phyloP scores from a whole-genome alignment of 2,888 invertebrate species.

The Noctua janthe region DNA sequence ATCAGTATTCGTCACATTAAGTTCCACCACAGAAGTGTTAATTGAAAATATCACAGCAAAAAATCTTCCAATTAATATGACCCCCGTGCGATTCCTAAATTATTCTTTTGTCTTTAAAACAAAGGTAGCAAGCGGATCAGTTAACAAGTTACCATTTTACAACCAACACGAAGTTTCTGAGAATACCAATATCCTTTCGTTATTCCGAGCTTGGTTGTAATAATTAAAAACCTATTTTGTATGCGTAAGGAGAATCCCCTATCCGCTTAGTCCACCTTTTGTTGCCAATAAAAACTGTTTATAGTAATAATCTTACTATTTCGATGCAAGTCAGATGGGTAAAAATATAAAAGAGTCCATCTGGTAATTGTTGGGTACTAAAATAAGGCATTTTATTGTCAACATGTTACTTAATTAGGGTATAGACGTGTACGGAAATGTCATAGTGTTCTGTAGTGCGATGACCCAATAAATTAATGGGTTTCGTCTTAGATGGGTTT shows the following conservation, averaged over 20 bases:
- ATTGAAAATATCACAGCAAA: constrained; percentile 43
- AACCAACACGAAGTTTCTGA: constrained; percentile 73
- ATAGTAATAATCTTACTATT: constrained; percentile 80
- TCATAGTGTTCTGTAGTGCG: constrained; percentile 49
- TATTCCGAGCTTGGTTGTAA: constrained; percentile 77
- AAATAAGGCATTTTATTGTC: constrained; percentile 80
- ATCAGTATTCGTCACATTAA: constrained; percentile 11
- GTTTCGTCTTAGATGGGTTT: constrained; percentile 30
- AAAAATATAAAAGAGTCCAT: constrained; percentile 77
- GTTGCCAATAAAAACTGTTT: constrained; percentile 85
- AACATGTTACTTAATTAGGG: constrained; percentile 81
- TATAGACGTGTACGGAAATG: constrained; percentile 74
- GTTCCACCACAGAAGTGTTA: constrained; percentile 6
- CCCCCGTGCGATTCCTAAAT: constrained; percentile 61
- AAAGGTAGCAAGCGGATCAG: constrained; percentile 70
- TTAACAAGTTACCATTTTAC: constrained; percentile 72
- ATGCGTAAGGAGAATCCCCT: constrained; percentile 78
- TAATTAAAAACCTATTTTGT: constrained; percentile 87
- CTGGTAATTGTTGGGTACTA: constrained; percentile 78
- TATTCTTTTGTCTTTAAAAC: constrained; percentile 69
- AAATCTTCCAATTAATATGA: constrained; percentile 60
- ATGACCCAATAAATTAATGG: constrained; percentile 58
- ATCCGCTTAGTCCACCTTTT: constrained; percentile 81
- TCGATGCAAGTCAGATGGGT: constrained; percentile 78
- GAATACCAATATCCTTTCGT: constrained; percentile 82